These are phyloP conservation scores for Cydia splendana DNA, from an alignment of 1,140 invertebrate species.

Conservation along the genomic window DNA sequence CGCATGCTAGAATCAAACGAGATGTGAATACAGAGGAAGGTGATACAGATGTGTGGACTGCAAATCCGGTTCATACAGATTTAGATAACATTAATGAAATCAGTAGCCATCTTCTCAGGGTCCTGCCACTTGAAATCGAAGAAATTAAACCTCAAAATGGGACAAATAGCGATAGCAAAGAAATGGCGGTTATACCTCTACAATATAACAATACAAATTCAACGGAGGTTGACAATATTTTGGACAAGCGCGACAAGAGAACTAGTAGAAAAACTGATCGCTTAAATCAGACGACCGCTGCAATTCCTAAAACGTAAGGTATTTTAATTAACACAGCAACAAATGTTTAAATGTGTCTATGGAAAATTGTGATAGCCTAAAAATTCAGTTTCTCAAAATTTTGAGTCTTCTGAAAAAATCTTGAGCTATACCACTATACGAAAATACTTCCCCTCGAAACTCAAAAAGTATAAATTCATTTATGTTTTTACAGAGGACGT, in stretches of 20 bases:
- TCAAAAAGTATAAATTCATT: too few relatives aligned
- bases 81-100: constrained; percentile 51
- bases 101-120: constrained; percentile 56
- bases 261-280: constrained; percentile 78
- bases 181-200: constrained; percentile 62
- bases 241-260: constrained; percentile 74
- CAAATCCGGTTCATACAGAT: constrained; percentile 44
- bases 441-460: too few relatives aligned
- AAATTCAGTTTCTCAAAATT: too few relatives aligned
- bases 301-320: constrained; percentile 76
- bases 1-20: constrained; percentile 57
- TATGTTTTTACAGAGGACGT: constrained; percentile 59
- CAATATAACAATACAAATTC: constrained; percentile 67
- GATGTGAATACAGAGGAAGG: constrained; percentile 57
- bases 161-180: constrained; percentile 45
- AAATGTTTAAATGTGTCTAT: constrained; percentile 24
- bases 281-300: constrained; percentile 77
- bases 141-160: constrained; percentile 42
- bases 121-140: constrained; percentile 57
- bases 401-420: too few relatives aligned
- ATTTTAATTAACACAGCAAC: constrained; percentile 5
- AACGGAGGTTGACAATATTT: constrained; percentile 62
- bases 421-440: too few relatives aligned
- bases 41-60: constrained; percentile 52
- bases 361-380: too few relatives aligned